A percentile compares a stretch with the other conserved stretches of the same genome.
Evolutionary conservation across 2,113 vertebrate genomes (phyloP).

Genomic region (human (Homo sapiens)): DNA sequence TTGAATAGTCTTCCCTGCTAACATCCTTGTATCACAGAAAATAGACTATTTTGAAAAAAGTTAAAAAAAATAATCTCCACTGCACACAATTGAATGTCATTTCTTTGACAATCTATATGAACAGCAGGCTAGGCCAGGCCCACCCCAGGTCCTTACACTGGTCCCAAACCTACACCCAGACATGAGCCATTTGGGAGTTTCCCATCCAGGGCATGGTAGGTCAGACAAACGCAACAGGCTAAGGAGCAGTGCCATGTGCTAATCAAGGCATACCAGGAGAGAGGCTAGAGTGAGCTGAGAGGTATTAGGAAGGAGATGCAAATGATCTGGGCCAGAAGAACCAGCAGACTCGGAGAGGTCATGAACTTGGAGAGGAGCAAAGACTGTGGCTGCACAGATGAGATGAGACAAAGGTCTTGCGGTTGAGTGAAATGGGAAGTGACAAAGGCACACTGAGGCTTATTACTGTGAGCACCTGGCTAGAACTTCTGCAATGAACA

Average conservation of each 20-base stretch:
- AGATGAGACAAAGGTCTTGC: rapidly evolving
- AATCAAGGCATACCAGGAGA: background rate
- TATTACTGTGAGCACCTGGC: rapidly evolving
- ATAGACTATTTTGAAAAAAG: background rate
- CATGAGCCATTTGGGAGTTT: background rate
- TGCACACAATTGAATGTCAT: background rate
- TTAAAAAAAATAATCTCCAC: background rate
- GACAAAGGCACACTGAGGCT: background rate
- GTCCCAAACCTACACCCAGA: background rate
- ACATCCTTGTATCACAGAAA: background rate
- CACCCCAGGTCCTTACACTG: background rate
- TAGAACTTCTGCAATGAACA: background rate
- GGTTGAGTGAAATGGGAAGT: rapidly evolving
- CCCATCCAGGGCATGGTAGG: too few species aligned
- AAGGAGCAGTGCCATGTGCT: rapidly evolving
- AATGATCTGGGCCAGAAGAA: background rate
- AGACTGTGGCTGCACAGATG: rapidly evolving
- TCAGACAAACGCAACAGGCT: background rate
- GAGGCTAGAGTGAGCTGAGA: background rate
- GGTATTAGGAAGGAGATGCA: background rate
- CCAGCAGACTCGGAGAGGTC: background rate
- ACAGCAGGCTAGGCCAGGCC: background rate
- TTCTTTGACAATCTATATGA: background rate
- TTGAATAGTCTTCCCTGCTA: background rate
- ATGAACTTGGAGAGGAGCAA: too few species aligned